Percentiles rank a stretch among this genome's conserved stretches.
These are phyloP conservation scores for Octopus bimaculoides DNA, from an alignment of 1,140 invertebrate species.

Conservation along the genomic window DNA sequence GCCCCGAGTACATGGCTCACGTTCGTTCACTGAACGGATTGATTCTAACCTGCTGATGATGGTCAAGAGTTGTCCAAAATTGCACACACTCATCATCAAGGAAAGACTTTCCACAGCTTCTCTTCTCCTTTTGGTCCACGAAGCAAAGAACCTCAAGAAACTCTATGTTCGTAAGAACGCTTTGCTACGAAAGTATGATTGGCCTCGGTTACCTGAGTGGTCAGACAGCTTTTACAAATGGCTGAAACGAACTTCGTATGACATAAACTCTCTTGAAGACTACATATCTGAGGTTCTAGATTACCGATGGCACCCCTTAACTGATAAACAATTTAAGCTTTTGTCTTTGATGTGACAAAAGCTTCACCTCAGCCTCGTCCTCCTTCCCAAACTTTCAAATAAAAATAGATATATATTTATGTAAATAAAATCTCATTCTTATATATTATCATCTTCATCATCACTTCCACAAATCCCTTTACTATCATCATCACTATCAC, in stretches of 20 bases:
- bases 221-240: slow-evolving; percentile 68
- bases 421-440: too few relatives aligned
- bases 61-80: slow-evolving; percentile 63
- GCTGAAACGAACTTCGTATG: slow-evolving; percentile 61
- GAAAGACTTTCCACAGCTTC: slow-evolving; percentile 79
- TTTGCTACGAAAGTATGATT: slow-evolving; percentile 50
- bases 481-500: too few relatives aligned
- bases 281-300: slow-evolving; percentile 72
- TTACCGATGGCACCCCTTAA: slow-evolving; percentile 71
- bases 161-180: slow-evolving; percentile 73
- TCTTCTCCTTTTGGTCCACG: slow-evolving; percentile 68
- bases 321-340: slow-evolving; percentile 67
- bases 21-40: slow-evolving; percentile 67
- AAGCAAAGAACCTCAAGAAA: slow-evolving; percentile 64
- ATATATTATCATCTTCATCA: too few relatives aligned
- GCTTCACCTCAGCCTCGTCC: too few relatives aligned
- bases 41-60: slow-evolving; percentile 67
- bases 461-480: too few relatives aligned
- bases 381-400: too few relatives aligned
- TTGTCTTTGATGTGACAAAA: not conserved
- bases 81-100: slow-evolving; percentile 71
- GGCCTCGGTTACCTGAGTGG: slow-evolving; percentile 65
- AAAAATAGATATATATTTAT: too few relatives aligned
- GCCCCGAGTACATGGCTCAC: slow-evolving; percentile 60
- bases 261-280: slow-evolving; percentile 67